Conservation (phyloP, 1,140 invertebrate species). For the Anastrepha obliqua region DNA sequence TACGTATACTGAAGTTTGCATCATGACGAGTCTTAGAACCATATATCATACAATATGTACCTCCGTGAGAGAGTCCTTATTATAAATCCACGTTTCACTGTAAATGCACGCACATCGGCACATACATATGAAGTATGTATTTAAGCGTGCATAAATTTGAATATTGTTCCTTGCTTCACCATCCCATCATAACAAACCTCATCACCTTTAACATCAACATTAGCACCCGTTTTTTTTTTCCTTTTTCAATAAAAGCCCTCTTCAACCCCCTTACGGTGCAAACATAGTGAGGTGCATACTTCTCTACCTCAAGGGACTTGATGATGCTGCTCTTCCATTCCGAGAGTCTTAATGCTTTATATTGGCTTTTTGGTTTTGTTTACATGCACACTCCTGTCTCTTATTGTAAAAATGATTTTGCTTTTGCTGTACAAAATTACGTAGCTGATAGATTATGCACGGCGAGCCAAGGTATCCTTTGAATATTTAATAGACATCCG, state of each 20-base stretch:
- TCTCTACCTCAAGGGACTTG: neutral
- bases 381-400: slow-evolving; percentile 70
- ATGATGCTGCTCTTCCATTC: slow-evolving; percentile 54
- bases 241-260: neutral
- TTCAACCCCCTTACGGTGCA: neutral
- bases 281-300: slow-evolving; percentile 2
- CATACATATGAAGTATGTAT: neutral
- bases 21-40: too few species aligned
- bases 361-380: slow-evolving; percentile 63
- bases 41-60: too few species aligned
- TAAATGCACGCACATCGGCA: too few species aligned
- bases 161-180: neutral
- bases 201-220: slow-evolving; percentile 39
- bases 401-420: slow-evolving; percentile 9
- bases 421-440: slow-evolving; percentile 18
- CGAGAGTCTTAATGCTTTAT: slow-evolving; percentile 66
- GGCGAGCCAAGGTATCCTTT: slow-evolving; percentile 62
- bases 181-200: neutral
- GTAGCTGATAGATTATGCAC: slow-evolving; percentile 72
- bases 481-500: slow-evolving; percentile 67
- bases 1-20: too few species aligned
- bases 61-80: too few species aligned
- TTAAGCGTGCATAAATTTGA: neutral
- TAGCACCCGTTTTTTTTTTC: neutral
- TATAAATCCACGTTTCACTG: too few species aligned